Percentiles rank a stretch among this genome's conserved stretches.
These are phyloP conservation scores for Luehdorfia chinensis DNA, from an alignment of 1,140 invertebrate genomes.

Conservation along the genomic window DNA sequence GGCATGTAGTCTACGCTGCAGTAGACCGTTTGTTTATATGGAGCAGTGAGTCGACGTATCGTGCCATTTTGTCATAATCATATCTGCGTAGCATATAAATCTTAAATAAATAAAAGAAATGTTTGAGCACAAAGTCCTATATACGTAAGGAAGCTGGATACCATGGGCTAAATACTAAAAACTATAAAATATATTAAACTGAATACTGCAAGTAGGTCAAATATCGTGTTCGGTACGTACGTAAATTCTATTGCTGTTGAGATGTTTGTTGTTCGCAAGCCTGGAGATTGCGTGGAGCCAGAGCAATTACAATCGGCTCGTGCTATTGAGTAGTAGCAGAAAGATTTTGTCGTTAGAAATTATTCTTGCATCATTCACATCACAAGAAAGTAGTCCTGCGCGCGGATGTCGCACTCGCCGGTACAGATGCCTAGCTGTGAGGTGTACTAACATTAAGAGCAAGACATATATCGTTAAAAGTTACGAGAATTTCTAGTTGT, in stretches of 20 bases:
- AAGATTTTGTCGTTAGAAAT: too few species aligned
- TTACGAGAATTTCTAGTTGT: background rate
- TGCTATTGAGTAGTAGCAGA: background rate
- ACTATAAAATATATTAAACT: background rate
- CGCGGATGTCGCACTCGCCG: background rate
- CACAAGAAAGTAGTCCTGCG: background rate
- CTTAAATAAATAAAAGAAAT: constrained; percentile 5
- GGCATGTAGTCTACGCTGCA: background rate
- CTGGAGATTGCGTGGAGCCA: too few species aligned
- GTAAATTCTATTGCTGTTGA: background rate
- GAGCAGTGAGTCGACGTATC: background rate
- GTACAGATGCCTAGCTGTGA: background rate
- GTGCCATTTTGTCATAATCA: background rate
- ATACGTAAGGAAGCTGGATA: background rate
- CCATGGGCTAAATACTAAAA: background rate
- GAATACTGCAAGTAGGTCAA: too few species aligned
- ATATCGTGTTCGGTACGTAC: too few species aligned
- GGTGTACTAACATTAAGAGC: background rate
- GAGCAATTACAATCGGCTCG: too few species aligned
- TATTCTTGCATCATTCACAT: too few species aligned
- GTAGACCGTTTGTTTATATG: background rate
- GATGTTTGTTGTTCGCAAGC: background rate
- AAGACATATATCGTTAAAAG: too few species aligned
- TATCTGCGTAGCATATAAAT: background rate
- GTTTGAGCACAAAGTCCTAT: constrained; percentile 10